Evolutionary conservation across 2,797 vertebrate genomes (phyloP).

Genomic region (Artibeus jamaicensis): DNA sequence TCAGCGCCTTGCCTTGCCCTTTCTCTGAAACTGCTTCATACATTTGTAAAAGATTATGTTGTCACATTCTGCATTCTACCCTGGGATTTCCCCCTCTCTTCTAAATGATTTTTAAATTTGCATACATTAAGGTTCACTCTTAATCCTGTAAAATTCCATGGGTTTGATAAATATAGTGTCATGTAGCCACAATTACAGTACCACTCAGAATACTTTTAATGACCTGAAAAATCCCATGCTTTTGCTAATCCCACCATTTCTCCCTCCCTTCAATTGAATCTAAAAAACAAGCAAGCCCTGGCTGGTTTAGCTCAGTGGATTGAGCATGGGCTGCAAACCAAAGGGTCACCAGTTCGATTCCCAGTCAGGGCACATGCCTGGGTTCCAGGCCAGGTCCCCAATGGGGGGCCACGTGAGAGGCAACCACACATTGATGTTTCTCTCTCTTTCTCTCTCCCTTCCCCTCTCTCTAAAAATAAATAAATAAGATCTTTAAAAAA

Average conservation of each 20-base stretch:
- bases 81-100: not conserved
- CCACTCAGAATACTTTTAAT: not conserved
- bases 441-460: no score
- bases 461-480: no score
- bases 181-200: not conserved
- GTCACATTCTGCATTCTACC: constrained; percentile 7
- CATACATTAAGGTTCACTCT: not conserved
- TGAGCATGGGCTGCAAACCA: no score
- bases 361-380: no score
- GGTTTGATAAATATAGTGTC: not conserved
- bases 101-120: not conserved
- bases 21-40: not conserved
- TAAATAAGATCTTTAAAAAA: no score
- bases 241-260: not conserved
- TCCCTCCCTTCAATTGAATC: not conserved
- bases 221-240: not conserved
- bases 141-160: not conserved
- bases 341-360: no score
- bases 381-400: no score
- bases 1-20: not conserved
- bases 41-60: not conserved
- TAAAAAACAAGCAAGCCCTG: not conserved
- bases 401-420: no score
- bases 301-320: no score
- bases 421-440: no score